phyloP scores from a whole-genome alignment of 1,140 invertebrate species.

The Protaetia brevitarsis region DNA sequence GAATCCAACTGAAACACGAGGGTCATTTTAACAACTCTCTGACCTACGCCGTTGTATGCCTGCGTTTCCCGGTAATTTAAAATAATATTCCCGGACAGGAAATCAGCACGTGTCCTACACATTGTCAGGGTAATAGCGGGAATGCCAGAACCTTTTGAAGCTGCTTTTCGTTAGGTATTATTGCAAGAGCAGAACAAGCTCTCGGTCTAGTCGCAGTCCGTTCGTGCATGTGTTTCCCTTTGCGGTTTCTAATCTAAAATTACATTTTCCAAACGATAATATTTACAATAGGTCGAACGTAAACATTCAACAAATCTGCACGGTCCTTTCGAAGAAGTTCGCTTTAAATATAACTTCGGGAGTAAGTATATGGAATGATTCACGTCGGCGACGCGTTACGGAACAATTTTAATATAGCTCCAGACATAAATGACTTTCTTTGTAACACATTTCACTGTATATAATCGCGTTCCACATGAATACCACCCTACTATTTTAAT shows the following conservation, averaged over 20 bases:
- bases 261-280: conserved; percentile 5
- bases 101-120: neutral
- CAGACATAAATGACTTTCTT: neutral
- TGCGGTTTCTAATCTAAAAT: conserved; percentile 4
- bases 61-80: conserved; percentile 1
- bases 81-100: neutral
- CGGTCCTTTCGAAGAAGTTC: neutral
- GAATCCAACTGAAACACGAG: too few species aligned
- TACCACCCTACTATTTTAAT: too few species aligned
- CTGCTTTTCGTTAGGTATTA: neutral
- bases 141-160: neutral
- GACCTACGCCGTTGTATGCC: neutral
- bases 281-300: conserved; percentile 16
- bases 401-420: neutral
- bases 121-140: neutral
- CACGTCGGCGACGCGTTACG: neutral
- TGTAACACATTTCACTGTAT: neutral
- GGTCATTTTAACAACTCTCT: conserved; percentile 4
- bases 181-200: neutral
- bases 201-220: neutral
- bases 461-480: too few species aligned
- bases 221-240: conserved; percentile 1
- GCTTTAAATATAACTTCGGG: neutral
- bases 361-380: neutral
- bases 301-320: conserved; percentile 16